Evolutionary conservation across 2,797 vertebrate species (phyloP).

Genomic region (Hyperoplus lanceolatus): DNA sequence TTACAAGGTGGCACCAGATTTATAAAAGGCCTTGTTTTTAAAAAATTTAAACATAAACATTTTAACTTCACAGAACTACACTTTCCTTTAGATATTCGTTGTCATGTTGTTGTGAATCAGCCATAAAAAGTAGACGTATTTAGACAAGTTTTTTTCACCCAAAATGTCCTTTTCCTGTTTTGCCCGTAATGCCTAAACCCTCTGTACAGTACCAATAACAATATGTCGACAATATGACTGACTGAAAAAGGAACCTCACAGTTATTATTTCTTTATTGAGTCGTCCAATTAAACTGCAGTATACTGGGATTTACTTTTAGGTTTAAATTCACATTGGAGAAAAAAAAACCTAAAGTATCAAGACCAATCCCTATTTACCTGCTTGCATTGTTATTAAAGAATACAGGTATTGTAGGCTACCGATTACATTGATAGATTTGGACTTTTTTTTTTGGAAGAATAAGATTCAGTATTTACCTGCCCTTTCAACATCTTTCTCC

Average conservation of each 20-base stretch:
- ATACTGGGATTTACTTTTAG: conserved; percentile 3
- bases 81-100: background rate
- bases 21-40: conserved; percentile 19
- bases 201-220: conserved; percentile 38
- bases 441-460: background rate
- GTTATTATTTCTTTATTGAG: background rate
- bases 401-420: conserved; percentile 10
- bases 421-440: background rate
- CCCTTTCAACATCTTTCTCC: background rate
- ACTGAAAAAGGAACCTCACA: background rate
- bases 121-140: conserved; percentile 9
- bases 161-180: conserved; percentile 36
- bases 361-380: background rate
- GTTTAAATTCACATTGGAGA: background rate
- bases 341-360: background rate
- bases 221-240: background rate
- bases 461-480: background rate
- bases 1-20: conserved; percentile 35
- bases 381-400: conserved; percentile 50
- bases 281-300: conserved; percentile 18
- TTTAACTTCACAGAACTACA: background rate
- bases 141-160: conserved; percentile 20
- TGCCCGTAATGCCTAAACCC: conserved; percentile 30
- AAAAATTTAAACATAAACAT: too few relatives aligned
- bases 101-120: conserved; percentile 19